Evolutionary conservation across 2,888 invertebrate species (phyloP).

Genomic region (Leptothorax acervorum): DNA sequence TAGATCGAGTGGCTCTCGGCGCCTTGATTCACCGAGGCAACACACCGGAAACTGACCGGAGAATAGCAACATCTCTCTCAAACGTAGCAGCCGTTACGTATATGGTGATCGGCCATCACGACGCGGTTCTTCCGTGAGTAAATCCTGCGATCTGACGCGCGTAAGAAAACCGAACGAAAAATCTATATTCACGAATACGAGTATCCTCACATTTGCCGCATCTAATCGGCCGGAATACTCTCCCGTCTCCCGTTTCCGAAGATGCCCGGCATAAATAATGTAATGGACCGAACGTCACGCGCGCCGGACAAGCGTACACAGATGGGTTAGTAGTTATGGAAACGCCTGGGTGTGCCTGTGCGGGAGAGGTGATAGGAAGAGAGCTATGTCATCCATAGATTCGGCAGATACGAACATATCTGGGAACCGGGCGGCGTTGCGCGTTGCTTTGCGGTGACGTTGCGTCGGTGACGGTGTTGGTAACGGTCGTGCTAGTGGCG

Average conservation of each 20-base stretch:
- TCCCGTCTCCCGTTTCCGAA: conserved; percentile 38
- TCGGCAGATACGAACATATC: conserved; percentile 75
- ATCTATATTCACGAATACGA: conserved; percentile 74
- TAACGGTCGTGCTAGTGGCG: conserved; percentile 70
- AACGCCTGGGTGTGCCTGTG: conserved; percentile 20
- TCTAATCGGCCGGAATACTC: conserved; percentile 60
- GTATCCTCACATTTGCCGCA: conserved; percentile 26
- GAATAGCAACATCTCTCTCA: not conserved
- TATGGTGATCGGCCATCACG: not conserved
- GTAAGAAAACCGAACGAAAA: conserved; percentile 55
- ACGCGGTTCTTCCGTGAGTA: conserved; percentile 1
- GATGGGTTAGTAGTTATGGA: conserved; percentile 53
- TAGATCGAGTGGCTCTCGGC: conserved; percentile 39
- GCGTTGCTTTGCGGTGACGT: conserved; percentile 72
- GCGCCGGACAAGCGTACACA: conserved; percentile 21
- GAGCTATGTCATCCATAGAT: conserved; percentile 62
- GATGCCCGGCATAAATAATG: conserved; percentile 48
- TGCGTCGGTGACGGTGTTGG: conserved; percentile 65
- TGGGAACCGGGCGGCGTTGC: conserved; percentile 68
- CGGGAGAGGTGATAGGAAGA: conserved; percentile 34
- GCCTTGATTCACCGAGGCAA: conserved; percentile 62
- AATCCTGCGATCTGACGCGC: conserved; percentile 20
- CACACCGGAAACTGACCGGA: conserved; percentile 41
- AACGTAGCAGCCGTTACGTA: conserved; percentile 1
- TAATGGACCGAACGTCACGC: not conserved